Percentiles rank a stretch among this genome's conserved stretches.
Conservation (phyloP, 2,888 invertebrate genomes). For the Athalia rosae region DNA sequence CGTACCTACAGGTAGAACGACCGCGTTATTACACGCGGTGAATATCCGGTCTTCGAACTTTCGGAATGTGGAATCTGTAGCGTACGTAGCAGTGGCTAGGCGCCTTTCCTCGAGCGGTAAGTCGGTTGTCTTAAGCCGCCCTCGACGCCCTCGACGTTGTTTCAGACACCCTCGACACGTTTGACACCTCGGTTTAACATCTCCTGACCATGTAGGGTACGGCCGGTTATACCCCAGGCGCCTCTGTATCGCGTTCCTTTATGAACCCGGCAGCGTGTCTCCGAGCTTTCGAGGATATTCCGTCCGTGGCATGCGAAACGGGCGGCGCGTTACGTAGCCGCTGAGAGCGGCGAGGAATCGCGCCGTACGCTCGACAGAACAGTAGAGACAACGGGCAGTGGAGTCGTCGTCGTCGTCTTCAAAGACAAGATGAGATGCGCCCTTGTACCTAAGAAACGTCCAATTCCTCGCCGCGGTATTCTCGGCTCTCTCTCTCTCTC, state of each 20-base stretch:
- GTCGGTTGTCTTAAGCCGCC: constrained; percentile 49
- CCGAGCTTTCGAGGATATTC: background rate
- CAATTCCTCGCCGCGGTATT: background rate
- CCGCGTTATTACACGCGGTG: no score
- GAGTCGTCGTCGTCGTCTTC: no score
- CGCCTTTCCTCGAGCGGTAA: background rate
- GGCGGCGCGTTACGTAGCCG: constrained; percentile 58
- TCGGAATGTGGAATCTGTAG: no score
- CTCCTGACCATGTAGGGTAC: constrained; percentile 64
- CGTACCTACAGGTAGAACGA: no score
- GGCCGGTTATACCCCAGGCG: constrained; percentile 47
- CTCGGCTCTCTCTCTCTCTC: no score
- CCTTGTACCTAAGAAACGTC: background rate
- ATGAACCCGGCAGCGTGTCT: constrained; percentile 8
- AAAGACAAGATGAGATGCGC: background rate
- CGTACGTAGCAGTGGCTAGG: no score
- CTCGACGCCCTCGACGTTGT: background rate
- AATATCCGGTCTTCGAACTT: no score
- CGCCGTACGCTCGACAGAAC: constrained; percentile 55
- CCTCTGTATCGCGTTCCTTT: constrained; percentile 50
- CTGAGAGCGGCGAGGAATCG: constrained; percentile 39
- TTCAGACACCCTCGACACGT: constrained; percentile 53
- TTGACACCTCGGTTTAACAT: constrained; percentile 62
- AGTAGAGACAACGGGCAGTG: constrained; percentile 53
- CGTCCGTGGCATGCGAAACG: constrained; percentile 58